A percentile compares a stretch with the other conserved stretches of the same genome.
phyloP scores from a whole-genome alignment of 1,140 invertebrate genomes.

The Zaprionus gabonicus region DNA sequence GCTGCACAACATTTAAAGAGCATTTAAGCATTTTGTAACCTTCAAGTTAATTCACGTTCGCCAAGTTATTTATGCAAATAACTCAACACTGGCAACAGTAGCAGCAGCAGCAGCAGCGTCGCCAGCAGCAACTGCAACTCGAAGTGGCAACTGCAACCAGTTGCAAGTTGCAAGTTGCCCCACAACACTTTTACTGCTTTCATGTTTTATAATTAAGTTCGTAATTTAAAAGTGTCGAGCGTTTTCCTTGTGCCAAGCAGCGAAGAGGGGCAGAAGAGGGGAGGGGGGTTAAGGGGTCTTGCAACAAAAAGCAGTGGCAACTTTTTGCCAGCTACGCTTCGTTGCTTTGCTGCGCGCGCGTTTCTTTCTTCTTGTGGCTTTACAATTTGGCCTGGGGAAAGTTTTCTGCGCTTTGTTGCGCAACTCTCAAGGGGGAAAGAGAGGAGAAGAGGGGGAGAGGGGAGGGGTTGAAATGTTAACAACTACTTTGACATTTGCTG shows the following conservation, averaged over 20 bases:
- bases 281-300: no score
- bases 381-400: slow-evolving; percentile 62
- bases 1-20: slow-evolving; percentile 55
- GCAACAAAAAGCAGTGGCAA: slow-evolving; percentile 35
- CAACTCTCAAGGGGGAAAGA: slow-evolving; percentile 13
- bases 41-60: slow-evolving; percentile 67
- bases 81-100: slow-evolving; percentile 31
- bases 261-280: slow-evolving; percentile 12
- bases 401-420: slow-evolving; percentile 58
- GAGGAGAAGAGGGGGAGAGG: not conserved
- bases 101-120: not conserved
- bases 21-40: slow-evolving; percentile 78
- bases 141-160: slow-evolving; percentile 51
- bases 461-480: slow-evolving; percentile 71
- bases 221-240: slow-evolving; percentile 79
- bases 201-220: slow-evolving; percentile 81
- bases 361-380: slow-evolving; percentile 65
- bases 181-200: slow-evolving; percentile 44
- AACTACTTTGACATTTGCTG: slow-evolving; percentile 78
- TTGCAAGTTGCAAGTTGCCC: slow-evolving; percentile 21
- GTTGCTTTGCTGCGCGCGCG: slow-evolving; percentile 58
- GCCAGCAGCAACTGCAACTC: slow-evolving; percentile 22
- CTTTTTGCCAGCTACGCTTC: slow-evolving; percentile 68
- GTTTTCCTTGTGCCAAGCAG: not conserved
- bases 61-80: slow-evolving; percentile 78